Base-by-base conservation (phyloP, 2,113 vertebrate species). In the Xerus inauris region DNA sequence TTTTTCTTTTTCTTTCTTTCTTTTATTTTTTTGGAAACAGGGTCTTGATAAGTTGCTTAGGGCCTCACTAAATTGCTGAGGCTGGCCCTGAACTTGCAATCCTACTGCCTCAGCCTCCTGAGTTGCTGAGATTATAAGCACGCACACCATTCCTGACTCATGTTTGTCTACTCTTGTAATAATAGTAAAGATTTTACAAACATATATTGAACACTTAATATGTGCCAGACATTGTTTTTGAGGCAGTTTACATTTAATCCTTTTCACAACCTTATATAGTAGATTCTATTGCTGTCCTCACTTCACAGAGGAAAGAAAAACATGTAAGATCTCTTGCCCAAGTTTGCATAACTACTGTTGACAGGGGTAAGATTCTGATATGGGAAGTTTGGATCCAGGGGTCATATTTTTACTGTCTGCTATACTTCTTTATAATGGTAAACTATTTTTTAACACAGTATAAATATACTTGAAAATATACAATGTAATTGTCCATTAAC, bases 261-360 rank as follows among this genome's bases (percentile, higher is more conserved):
- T 91, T 24, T 73, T n/a, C 91, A 72, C 5, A 80, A 35, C 8
- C 22, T 54, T 24, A 20, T 32, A 6, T 1, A 8, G 47, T 24
- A 22, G 1, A 69, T 79, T 69, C 47, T 77, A 6, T 87, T 88
- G 76, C 22, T 83, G 9, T 51, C 6, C 9, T 69, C 38, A 24
- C 87, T 83, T 95, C 45, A 94, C 17, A 83, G 32, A 92, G 47
- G 38, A 84, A 81, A 89, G 0, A 94, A 30, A 76, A 89, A 69
- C 9, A 47, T 9, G 16, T 86, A 81, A 72, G 67, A 72, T 42
- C 7, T 30, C 54, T 76, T 38, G 13, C 35, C 30, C 4, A 47
- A 10, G 28, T 79, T 88, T 81, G 5, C 49, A 75, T 0, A 72
- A 12, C 54, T 65, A 28, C 49, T 62, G 2, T 76, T 89, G 32